Percentiles rank a stretch among this genome's conserved stretches.
Conservation (phyloP, 2,797 vertebrate genomes). For the Oceanodroma leucorhoa region DNA sequence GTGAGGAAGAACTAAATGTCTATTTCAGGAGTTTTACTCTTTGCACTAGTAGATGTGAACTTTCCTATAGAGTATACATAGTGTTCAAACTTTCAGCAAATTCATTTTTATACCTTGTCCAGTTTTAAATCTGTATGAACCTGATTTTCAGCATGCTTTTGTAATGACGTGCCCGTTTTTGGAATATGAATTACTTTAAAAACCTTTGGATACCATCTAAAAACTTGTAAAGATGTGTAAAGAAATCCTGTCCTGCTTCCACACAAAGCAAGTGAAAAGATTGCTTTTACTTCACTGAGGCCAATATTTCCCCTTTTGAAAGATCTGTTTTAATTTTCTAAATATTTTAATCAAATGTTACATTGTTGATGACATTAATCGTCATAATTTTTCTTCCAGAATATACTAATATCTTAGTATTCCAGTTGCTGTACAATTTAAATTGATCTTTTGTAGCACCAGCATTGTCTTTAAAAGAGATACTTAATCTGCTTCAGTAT, state of each 20-base stretch:
- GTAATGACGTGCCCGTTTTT: neutral
- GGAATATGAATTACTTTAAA: neutral
- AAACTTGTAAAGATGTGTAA: neutral
- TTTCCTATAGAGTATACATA: neutral
- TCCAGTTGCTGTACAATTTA: neutral
- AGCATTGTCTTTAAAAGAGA: neutral
- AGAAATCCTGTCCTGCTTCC: neutral
- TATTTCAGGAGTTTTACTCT: neutral
- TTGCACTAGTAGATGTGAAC: neutral
- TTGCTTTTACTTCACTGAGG: neutral
- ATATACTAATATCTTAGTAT: neutral
- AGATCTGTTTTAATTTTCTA: neutral
- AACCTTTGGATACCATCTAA: neutral
- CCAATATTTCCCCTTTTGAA: neutral
- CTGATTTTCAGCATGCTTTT: neutral
- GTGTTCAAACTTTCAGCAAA: neutral
- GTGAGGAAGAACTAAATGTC: neutral
- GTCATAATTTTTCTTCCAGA: neutral
- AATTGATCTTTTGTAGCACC: neutral
- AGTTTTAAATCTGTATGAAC: neutral
- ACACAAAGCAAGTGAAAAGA: neutral
- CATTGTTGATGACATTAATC: neutral
- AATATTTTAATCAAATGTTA: neutral
- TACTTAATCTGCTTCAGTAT: neutral
- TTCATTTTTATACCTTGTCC: neutral